These are phyloP conservation scores for Chrysolophus pictus DNA, from an alignment of 2,797 vertebrate species.

Conservation along the genomic window DNA sequence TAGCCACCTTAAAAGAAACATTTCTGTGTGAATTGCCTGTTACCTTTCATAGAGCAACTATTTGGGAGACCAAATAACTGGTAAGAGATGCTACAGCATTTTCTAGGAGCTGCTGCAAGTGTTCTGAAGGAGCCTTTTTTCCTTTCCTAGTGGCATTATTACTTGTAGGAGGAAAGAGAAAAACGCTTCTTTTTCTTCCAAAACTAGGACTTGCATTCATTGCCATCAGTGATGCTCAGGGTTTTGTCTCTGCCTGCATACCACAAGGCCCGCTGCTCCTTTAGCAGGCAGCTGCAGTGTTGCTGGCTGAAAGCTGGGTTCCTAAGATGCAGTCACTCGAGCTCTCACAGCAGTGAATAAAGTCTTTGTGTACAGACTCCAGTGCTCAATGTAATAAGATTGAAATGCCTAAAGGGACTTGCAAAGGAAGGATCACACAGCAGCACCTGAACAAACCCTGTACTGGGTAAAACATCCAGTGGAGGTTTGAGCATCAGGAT, in stretches of 20 bases:
- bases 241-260: background rate
- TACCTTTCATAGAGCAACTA: background rate
- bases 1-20: background rate
- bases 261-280: background rate
- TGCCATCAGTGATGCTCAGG: fast-evolving
- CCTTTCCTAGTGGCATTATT: background rate
- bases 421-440: background rate
- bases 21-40: background rate
- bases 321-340: background rate
- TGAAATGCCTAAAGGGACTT: background rate
- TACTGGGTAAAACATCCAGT: background rate
- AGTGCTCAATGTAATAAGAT: background rate
- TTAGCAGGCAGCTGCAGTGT: background rate
- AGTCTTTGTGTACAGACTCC: background rate
- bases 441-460: background rate
- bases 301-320: background rate
- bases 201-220: background rate
- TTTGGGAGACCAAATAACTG: background rate
- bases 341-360: background rate
- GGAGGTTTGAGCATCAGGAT: background rate
- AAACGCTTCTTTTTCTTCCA: background rate
- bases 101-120: background rate
- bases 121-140: background rate
- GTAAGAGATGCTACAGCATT: background rate
- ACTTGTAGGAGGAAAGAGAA: background rate